These are phyloP conservation scores for Eupsittula cactorum DNA, from an alignment of 2,113 vertebrate species.

Conservation along the genomic window DNA sequence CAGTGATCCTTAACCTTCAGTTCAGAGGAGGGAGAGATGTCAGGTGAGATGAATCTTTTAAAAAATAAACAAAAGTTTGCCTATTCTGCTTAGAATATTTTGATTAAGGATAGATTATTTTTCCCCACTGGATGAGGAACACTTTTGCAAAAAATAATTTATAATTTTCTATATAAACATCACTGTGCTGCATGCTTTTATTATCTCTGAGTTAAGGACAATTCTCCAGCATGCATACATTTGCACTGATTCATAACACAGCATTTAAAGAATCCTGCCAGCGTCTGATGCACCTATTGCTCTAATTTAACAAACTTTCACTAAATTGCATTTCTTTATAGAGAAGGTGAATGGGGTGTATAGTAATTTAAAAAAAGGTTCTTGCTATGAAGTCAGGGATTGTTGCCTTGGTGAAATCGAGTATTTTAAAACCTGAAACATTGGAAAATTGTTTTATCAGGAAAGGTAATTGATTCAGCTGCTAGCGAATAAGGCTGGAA, in stretches of 20 bases:
- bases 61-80: neutral
- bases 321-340: constrained; percentile 44
- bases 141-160: neutral
- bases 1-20: neutral
- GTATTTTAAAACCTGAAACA: constrained; percentile 43
- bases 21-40: neutral
- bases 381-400: constrained; percentile 11
- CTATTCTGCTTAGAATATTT: neutral
- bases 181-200: neutral
- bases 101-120: neutral
- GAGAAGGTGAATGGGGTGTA: neutral
- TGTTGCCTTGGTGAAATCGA: constrained; percentile 51
- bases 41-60: neutral
- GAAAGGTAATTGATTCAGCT: constrained; percentile 43
- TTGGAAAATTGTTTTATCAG: constrained; percentile 41
- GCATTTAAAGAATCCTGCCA: neutral
- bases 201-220: constrained; percentile 10
- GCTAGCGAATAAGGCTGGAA: neutral
- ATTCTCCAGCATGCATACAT: neutral
- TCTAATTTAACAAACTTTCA: constrained; percentile 55
- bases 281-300: neutral
- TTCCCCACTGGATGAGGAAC: rapidly evolving
- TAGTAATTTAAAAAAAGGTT: constrained; percentile 35
- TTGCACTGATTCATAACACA: constrained; percentile 7
- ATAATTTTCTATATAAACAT: neutral